Conservation (phyloP, 1,140 invertebrate genomes). For the Idris sp. region DNA sequence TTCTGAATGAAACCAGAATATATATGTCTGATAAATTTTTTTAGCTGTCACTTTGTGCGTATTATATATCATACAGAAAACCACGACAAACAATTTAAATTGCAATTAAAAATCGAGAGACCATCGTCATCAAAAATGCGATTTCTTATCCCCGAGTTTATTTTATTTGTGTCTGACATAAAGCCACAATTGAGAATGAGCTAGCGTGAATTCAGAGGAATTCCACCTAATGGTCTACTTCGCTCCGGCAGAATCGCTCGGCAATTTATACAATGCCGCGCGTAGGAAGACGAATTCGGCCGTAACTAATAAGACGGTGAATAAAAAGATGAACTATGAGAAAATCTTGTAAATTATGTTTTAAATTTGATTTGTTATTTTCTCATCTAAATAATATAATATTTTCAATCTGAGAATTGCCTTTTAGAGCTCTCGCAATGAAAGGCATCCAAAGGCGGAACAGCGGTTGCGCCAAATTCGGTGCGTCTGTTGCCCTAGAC, state of each 20-base stretch:
- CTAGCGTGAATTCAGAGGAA: constrained; percentile 44
- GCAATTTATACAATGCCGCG: constrained; percentile 48
- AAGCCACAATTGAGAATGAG: constrained; percentile 56
- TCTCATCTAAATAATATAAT: no score
- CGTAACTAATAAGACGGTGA: constrained; percentile 38
- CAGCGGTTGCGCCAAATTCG: no score
- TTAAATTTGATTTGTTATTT: constrained; percentile 24
- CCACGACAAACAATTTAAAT: constrained; percentile 16
- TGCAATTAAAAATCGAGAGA: constrained; percentile 44
- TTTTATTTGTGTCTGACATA: constrained; percentile 43
- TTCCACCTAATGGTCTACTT: constrained; percentile 51
- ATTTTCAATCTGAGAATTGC: no score
- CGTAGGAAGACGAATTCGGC: constrained; percentile 40
- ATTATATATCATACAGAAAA: no score
- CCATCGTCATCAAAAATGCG: constrained; percentile 42
- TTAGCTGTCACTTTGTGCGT: no score
- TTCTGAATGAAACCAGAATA: constrained; percentile 7
- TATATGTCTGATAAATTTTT: no score
- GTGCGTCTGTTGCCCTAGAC: no score
- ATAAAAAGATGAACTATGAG: constrained; percentile 13
- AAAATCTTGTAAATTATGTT: constrained; percentile 21
- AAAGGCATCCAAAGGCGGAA: no score
- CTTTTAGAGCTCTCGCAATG: no score
- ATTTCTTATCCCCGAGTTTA: constrained; percentile 47
- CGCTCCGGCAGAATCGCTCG: constrained; percentile 20